Evolutionary conservation across 2,797 vertebrate genomes (phyloP).

Genomic region (Chelonia mydas): DNA sequence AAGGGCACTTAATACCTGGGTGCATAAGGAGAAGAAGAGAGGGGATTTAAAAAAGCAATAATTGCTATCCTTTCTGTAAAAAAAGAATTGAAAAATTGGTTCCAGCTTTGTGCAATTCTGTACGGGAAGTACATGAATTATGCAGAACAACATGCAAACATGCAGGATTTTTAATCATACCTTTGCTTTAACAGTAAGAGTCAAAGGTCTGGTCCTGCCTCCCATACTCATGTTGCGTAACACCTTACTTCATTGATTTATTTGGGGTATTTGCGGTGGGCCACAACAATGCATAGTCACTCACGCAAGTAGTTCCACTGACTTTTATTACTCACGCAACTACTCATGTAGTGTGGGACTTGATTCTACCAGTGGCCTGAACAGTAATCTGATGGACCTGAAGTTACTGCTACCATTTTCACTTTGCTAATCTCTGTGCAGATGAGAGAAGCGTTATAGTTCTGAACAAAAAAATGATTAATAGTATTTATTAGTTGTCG

Average conservation of each 20-base stretch:
- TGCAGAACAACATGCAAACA: neutral
- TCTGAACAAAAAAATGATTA: too few species aligned
- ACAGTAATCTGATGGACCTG: conserved; percentile 21
- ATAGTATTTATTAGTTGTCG: too few species aligned
- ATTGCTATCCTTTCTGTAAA: neutral
- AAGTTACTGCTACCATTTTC: neutral
- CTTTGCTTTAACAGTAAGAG: neutral
- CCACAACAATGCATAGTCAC: neutral
- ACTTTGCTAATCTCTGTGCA: neutral
- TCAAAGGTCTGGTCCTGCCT: neutral
- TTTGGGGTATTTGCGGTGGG: neutral
- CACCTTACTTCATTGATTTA: neutral
- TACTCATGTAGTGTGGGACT: conserved; percentile 24
- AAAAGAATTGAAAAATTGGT: neutral
- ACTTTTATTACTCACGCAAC: too few species aligned
- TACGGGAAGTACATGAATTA: neutral
- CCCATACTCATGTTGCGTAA: neutral
- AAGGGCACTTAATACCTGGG: neutral
- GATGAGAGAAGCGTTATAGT: neutral
- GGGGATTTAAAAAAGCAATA: neutral
- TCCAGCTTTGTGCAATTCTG: neutral
- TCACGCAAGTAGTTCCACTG: too few species aligned
- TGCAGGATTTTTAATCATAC: neutral
- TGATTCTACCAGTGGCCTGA: conserved; percentile 15
- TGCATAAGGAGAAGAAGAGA: neutral